Percentiles rank a stretch among this genome's conserved stretches.
These are phyloP conservation scores for Tetrax tetrax DNA, from an alignment of 2,113 vertebrate species.

Conservation along the genomic window DNA sequence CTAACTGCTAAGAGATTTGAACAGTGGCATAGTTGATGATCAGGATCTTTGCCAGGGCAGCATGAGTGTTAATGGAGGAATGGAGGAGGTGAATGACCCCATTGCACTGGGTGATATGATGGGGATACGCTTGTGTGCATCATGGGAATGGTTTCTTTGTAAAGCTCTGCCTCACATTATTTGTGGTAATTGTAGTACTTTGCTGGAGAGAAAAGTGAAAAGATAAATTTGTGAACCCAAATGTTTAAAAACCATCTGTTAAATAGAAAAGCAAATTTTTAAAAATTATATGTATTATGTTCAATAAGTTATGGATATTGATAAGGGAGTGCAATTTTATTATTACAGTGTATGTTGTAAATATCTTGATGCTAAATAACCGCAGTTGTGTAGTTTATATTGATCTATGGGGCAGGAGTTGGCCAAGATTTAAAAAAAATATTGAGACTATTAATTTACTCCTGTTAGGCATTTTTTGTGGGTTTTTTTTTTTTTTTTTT, in stretches of 20 bases:
- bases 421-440: not conserved
- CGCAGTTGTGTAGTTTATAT: not conserved
- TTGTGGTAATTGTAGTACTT: not conserved
- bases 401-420: not conserved
- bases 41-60: not conserved
- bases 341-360: not conserved
- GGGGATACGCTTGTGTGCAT: not conserved
- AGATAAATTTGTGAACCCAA: not conserved
- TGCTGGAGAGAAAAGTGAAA: not conserved
- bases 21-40: not conserved
- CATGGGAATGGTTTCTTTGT: not conserved
- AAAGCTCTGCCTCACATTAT: not conserved
- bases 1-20: not conserved
- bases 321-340: not conserved
- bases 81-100: not conserved
- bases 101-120: not conserved
- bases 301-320: not conserved
- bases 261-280: not conserved
- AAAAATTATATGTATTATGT: not conserved
- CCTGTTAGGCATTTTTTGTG: too few species aligned
- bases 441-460: not conserved
- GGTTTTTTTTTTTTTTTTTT: not conserved
- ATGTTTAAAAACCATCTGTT: not conserved
- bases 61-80: not conserved
- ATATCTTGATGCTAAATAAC: not conserved